Evolutionary conservation across 2,888 invertebrate species (phyloP).

Genomic region (Muscina levida): DNA sequence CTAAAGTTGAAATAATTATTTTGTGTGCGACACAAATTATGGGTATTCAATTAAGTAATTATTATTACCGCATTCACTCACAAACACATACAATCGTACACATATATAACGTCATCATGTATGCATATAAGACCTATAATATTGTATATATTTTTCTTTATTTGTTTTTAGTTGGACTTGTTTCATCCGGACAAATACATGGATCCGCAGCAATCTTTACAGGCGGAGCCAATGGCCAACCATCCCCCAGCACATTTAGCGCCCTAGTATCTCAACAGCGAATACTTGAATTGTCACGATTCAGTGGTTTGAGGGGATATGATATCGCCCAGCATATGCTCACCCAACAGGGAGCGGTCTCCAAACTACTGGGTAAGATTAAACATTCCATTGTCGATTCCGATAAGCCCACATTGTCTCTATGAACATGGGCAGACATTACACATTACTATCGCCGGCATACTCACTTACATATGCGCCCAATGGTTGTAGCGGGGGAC

Average conservation of each 20-base stretch:
- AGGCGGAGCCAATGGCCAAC: conserved; percentile 73
- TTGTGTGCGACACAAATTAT: conserved; percentile 40
- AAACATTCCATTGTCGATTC: neutral
- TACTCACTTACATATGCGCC: too few relatives aligned
- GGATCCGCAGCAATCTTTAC: conserved; percentile 71
- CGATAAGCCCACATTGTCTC: neutral
- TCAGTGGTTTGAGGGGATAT: conserved; percentile 78
- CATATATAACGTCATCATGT: neutral
- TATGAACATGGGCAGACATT: neutral
- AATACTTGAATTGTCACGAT: conserved; percentile 77
- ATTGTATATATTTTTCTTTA: too few relatives aligned
- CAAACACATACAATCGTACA: conserved; percentile 2
- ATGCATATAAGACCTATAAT: too few relatives aligned
- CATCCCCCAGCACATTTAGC: conserved; percentile 84
- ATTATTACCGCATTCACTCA: conserved; percentile 14
- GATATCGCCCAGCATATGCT: conserved; percentile 79
- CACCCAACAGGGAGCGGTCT: conserved; percentile 78
- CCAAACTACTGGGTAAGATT: conserved; percentile 78
- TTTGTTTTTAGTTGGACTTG: conserved; percentile 72
- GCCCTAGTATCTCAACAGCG: conserved; percentile 84
- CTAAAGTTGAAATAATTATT: conserved; percentile 20
- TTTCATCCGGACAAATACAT: conserved; percentile 79
- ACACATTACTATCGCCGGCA: neutral
- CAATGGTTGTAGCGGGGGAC: neutral
- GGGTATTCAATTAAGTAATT: conserved; percentile 43